These are phyloP conservation scores for Drosophila planitibia DNA, from an alignment of 2,888 invertebrate genomes.

Conservation along the genomic window DNA sequence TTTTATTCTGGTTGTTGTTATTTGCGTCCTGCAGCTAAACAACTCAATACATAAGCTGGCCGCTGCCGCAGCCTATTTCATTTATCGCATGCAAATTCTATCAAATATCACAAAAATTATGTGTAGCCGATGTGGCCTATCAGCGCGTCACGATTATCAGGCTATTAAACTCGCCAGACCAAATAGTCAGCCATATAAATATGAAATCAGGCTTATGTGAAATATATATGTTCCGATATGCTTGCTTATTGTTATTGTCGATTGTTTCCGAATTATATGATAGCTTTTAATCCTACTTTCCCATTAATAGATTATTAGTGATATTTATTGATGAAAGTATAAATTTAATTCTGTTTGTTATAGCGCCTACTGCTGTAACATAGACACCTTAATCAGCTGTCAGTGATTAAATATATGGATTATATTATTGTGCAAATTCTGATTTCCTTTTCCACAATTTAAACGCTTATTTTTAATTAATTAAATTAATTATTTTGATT, in stretches of 20 bases:
- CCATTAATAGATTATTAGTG: not conserved
- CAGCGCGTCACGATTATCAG: slow-evolving; percentile 60
- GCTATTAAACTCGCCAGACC: slow-evolving; percentile 20
- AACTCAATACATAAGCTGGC: slow-evolving; percentile 74
- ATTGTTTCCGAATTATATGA: not conserved
- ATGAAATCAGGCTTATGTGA: not conserved
- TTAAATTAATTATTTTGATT: too few relatives aligned
- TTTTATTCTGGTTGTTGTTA: slow-evolving; percentile 32
- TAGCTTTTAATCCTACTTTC: not conserved
- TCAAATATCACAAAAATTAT: slow-evolving; percentile 70
- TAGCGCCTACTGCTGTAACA: not conserved
- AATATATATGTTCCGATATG: not conserved
- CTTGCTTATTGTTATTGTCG: not conserved
- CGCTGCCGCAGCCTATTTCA: slow-evolving; percentile 64
- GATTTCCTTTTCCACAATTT: not conserved
- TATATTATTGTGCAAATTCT: not conserved
- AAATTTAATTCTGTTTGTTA: not conserved
- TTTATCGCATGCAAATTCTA: slow-evolving; percentile 71
- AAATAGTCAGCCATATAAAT: slow-evolving; percentile 9
- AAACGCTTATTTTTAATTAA: too few relatives aligned
- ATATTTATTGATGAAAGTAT: not conserved
- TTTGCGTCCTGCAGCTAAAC: slow-evolving; percentile 70
- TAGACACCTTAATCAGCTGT: not conserved
- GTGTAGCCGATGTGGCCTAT: slow-evolving; percentile 46
- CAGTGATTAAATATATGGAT: not conserved